Evolutionary conservation across 1,140 invertebrate genomes (phyloP), one percentile per base, ranked within the genome.

Genomic region (Drosophila bocqueti): DNA sequence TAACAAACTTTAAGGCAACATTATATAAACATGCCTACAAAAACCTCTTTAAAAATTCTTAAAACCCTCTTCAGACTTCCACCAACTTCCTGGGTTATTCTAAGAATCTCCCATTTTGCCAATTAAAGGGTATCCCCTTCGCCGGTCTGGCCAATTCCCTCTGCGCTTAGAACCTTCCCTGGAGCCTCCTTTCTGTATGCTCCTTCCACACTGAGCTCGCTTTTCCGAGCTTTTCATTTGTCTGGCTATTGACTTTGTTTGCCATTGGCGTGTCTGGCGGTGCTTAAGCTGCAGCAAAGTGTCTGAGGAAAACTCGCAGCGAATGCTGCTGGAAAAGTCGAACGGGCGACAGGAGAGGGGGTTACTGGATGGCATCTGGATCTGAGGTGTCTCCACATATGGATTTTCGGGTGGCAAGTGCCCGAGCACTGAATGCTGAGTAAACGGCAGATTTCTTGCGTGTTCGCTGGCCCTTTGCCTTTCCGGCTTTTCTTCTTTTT

Each of bases 181-280:
- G 29, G 59, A 57, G 60, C 21, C 50, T 49, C 46, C 62, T 50
- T 49, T 59, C 66, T 42, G 49, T 45, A 26, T 16, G 50, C 54
- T 57, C 36, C 54, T 26, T 11, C 54, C 54, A 24, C 45, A 40
- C 55, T 59, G 46, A 45, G 16, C 52, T 74, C 40, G 69, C 59
- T 72, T 50, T 58, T 59, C 57, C 52, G 45, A 85, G 84, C 81
- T 81, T 87, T 84, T 84, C 81, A 83, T 83, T 84, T 89, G 81
- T 84, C 84, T 87, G 84, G 84, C 85, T 90, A 84, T 87, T 87
- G 84, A 89, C 84, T 87, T 84, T 81, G 80, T 79, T 71, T 86
- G 84, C 76, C 80, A 80, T 81, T 87, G 84, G 84, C 84, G 85
- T 89, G 85, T 84, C 78, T 89, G 84, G 67, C 65, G 55, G 85